These are phyloP conservation scores for Synergus gifuensis DNA, from an alignment of 2,888 invertebrate genomes.

Conservation along the genomic window DNA sequence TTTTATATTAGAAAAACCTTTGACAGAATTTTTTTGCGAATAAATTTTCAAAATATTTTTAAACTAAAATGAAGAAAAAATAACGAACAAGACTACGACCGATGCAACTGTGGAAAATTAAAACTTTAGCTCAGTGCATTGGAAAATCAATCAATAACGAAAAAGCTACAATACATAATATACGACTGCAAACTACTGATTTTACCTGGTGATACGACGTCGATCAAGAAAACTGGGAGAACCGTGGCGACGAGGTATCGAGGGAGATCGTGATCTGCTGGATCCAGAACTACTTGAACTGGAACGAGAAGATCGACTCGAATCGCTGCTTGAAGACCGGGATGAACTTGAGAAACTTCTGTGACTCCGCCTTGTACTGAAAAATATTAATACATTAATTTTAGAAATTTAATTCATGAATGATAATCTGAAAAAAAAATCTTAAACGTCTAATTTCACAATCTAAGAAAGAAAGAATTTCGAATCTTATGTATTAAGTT, in stretches of 20 bases:
- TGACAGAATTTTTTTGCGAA: slow-evolving; percentile 3
- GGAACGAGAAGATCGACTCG: slow-evolving; percentile 81
- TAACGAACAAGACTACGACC: slow-evolving; percentile 59
- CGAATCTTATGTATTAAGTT: not conserved
- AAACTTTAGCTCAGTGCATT: slow-evolving; percentile 63
- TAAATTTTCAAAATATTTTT: not conserved
- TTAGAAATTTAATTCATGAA: not conserved
- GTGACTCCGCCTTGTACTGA: slow-evolving; percentile 67
- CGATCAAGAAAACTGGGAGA: slow-evolving; percentile 97
- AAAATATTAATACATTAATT: slow-evolving; percentile 14
- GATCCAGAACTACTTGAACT: slow-evolving; percentile 73
- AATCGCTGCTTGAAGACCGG: slow-evolving; percentile 79
- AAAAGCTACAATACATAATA: slow-evolving; percentile 47
- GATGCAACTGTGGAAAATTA: slow-evolving; percentile 59
- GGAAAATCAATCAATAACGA: slow-evolving; percentile 51
- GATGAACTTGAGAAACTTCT: slow-evolving; percentile 75
- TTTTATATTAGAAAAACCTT: not conserved
- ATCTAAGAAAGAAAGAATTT: not conserved
- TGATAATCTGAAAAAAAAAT: too few species aligned
- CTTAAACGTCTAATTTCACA: too few species aligned
- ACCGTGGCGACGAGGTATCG: slow-evolving; percentile 94
- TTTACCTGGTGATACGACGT: slow-evolving; percentile 95
- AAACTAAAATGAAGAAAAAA: slow-evolving; percentile 40
- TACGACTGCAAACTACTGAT: slow-evolving; percentile 7
- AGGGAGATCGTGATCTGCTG: slow-evolving; percentile 87